Evolutionary conservation across 2,113 vertebrate genomes (phyloP).

Genomic region (Tretioscincus oriximinensis): DNA sequence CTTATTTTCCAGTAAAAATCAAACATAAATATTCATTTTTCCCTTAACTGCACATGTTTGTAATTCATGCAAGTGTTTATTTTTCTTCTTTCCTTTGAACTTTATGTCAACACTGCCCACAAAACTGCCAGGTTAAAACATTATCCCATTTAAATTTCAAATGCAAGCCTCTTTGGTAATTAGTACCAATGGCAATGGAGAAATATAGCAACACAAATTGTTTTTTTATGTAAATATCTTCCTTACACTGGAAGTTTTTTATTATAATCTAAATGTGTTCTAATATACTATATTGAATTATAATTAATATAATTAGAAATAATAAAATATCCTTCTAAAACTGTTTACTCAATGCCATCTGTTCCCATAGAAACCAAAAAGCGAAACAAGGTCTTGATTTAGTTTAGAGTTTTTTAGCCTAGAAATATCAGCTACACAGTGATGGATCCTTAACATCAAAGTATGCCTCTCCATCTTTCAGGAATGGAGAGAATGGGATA

Average conservation of each 20-base stretch:
- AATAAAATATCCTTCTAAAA: conserved; percentile 53
- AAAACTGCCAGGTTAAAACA: conserved; percentile 15
- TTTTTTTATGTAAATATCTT: conserved; percentile 38
- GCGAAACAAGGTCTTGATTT: conserved; percentile 45
- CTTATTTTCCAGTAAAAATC: too few species aligned
- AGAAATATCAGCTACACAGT: conserved; percentile 35
- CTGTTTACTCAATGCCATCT: conserved; percentile 56
- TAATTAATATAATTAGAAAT: conserved; percentile 64
- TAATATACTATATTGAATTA: conserved; percentile 58
- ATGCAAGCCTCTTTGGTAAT: conserved; percentile 46
- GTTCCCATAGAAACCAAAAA: conserved; percentile 54
- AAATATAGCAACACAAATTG: conserved; percentile 49
- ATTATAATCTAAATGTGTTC: conserved; percentile 58
- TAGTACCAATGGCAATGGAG: conserved; percentile 42
- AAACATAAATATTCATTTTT: not conserved
- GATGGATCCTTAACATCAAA: conserved; percentile 44
- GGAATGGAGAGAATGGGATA: not conserved
- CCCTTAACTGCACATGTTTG: not conserved
- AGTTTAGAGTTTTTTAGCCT: conserved; percentile 43
- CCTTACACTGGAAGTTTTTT: conserved; percentile 50
- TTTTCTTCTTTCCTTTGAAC: not conserved
- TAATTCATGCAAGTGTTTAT: not conserved
- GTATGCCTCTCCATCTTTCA: conserved; percentile 31
- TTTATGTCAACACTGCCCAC: conserved; percentile 20
- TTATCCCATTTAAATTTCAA: conserved; percentile 39